Conservation (phyloP, 2,797 vertebrate species). For the Rhinatrema bivittatum region DNA sequence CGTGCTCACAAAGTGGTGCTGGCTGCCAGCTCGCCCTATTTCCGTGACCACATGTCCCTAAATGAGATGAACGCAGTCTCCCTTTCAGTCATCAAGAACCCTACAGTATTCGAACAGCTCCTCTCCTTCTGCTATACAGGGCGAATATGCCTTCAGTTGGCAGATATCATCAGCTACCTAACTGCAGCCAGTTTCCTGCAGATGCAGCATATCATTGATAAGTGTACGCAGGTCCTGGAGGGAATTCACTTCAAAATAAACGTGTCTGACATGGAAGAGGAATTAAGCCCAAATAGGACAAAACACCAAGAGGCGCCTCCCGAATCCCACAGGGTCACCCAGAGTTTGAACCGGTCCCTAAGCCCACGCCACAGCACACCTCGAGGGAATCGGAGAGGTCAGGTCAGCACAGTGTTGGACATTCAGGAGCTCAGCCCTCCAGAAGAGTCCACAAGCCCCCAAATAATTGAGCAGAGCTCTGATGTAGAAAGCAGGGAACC, state of each 20-base stretch:
- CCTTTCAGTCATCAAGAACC: constrained; percentile 91
- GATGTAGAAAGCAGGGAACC: constrained; percentile 71
- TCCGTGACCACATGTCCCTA: constrained; percentile 97
- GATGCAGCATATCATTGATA: constrained; percentile 98
- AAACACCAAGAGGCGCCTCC: constrained; percentile 61
- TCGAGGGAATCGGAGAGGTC: constrained; percentile 58
- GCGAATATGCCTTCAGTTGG: constrained; percentile 85
- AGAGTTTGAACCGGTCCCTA: constrained; percentile 55
- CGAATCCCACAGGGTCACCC: constrained; percentile 57
- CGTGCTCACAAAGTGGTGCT: constrained; percentile 94
- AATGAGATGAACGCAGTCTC: constrained; percentile 96
- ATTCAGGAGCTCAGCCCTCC: constrained; percentile 75
- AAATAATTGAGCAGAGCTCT: constrained; percentile 76
- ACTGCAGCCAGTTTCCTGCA: constrained; percentile 95
- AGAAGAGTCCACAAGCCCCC: constrained; percentile 81
- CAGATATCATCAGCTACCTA: constrained; percentile 95
- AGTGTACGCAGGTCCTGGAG: constrained; percentile 93
- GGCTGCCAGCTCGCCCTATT: constrained; percentile 94
- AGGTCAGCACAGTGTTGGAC: constrained; percentile 64
- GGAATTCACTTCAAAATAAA: constrained; percentile 95
- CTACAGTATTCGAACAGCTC: constrained; percentile 91
- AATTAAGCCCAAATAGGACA: constrained; percentile 64
- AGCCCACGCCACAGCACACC: constrained; percentile 60
- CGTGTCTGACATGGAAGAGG: constrained; percentile 75
- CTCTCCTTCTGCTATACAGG: constrained; percentile 95